phyloP scores from a whole-genome alignment of 2,797 vertebrate genomes.

The Aselliscus stoliczkanus region DNA sequence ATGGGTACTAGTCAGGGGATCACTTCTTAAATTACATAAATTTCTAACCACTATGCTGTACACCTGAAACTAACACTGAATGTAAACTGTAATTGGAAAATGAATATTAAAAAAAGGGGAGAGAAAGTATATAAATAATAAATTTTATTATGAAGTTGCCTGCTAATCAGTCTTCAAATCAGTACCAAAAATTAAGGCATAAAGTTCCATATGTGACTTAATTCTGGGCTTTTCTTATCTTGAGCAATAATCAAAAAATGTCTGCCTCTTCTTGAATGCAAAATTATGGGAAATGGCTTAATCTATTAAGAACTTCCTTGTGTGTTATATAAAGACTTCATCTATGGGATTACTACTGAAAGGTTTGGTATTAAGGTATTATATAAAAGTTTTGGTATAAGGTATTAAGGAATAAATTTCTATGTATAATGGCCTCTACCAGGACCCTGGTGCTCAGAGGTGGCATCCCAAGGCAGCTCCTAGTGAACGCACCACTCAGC shows the following conservation, averaged over 20 bases:
- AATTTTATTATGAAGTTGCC: neutral
- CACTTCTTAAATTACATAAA: too few relatives aligned
- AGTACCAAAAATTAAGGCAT: neutral
- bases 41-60: too few relatives aligned
- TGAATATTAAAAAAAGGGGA: neutral
- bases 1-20: too few relatives aligned
- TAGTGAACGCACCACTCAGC: too few relatives aligned
- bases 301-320: neutral
- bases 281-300: neutral
- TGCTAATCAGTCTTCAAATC: conserved; percentile 19
- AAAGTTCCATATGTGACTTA: neutral
- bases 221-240: neutral
- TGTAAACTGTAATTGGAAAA: too few relatives aligned
- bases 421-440: neutral
- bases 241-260: neutral
- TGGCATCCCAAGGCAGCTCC: too few relatives aligned
- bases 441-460: too few relatives aligned
- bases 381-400: neutral
- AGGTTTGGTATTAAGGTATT: neutral
- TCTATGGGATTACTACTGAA: neutral
- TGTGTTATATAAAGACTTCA: neutral
- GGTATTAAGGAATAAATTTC: neutral
- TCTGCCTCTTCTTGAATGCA: neutral
- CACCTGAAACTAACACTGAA: too few relatives aligned
- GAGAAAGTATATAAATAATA: neutral